Conservation (phyloP, 2,888 invertebrate species). For the Dryobotodes eremita region DNA sequence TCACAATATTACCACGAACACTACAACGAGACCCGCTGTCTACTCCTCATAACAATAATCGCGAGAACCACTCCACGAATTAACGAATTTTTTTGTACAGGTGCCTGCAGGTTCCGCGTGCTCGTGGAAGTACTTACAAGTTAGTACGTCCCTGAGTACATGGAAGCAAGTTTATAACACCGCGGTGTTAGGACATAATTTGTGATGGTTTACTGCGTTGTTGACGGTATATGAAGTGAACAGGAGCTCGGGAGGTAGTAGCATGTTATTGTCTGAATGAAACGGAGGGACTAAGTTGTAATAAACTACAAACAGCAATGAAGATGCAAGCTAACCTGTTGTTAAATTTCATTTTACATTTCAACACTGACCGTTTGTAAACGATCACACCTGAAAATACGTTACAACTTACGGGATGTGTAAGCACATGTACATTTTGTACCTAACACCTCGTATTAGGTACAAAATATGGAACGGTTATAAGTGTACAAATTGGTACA, state of each 20-base stretch:
- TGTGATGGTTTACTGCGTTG: background rate
- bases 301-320: background rate
- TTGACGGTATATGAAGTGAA: background rate
- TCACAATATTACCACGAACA: background rate
- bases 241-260: background rate
- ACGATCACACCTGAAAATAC: background rate
- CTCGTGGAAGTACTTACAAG: background rate
- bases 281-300: background rate
- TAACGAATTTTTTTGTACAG: slow-evolving; percentile 21
- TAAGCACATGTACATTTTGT: background rate
- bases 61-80: slow-evolving; percentile 27
- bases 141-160: background rate
- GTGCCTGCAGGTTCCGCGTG: background rate
- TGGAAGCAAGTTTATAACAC: background rate
- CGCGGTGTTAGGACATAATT: background rate
- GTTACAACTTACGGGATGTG: background rate
- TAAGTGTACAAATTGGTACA: background rate
- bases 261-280: background rate
- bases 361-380: background rate
- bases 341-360: background rate
- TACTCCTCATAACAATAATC: slow-evolving; percentile 2
- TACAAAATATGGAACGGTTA: background rate
- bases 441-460: background rate
- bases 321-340: background rate
- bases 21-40: background rate